phyloP scores from a whole-genome alignment of 1,140 invertebrate species.

The Stegodyphus mimosarum region DNA sequence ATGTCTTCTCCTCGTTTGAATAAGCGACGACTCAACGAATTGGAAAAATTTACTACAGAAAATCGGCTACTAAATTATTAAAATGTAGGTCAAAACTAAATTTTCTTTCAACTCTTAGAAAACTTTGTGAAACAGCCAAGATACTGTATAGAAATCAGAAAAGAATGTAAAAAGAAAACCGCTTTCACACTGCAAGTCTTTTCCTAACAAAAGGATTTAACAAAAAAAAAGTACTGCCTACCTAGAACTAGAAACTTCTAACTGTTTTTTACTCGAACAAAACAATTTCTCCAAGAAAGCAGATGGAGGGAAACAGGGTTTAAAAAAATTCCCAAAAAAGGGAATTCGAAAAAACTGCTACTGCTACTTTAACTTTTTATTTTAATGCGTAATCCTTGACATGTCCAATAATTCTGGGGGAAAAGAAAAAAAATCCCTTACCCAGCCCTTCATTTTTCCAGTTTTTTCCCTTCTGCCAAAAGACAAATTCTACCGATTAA shows the following conservation, averaged over 20 bases:
- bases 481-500: conserved; percentile 54
- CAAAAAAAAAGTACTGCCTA: neutral
- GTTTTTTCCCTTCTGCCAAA: neutral
- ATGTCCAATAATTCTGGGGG: conserved; percentile 28
- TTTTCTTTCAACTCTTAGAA: too few species aligned
- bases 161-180: neutral
- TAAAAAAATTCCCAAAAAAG: neutral
- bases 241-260: too few species aligned
- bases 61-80: too few species aligned
- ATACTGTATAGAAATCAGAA: neutral
- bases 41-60: too few species aligned
- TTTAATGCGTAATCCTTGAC: conserved; percentile 19
- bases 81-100: too few species aligned
- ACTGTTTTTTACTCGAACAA: too few species aligned
- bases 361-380: neutral
- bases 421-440: neutral
- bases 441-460: neutral
- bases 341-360: neutral
- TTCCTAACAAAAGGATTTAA: neutral
- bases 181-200: neutral
- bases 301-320: too few species aligned
- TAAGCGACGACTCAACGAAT: too few species aligned
- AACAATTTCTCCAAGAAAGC: too few species aligned
- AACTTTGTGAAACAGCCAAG: too few species aligned
- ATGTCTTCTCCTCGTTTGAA: too few species aligned